Evolutionary conservation across 2,888 invertebrate genomes (phyloP).

Genomic region (Athalia rosae): DNA sequence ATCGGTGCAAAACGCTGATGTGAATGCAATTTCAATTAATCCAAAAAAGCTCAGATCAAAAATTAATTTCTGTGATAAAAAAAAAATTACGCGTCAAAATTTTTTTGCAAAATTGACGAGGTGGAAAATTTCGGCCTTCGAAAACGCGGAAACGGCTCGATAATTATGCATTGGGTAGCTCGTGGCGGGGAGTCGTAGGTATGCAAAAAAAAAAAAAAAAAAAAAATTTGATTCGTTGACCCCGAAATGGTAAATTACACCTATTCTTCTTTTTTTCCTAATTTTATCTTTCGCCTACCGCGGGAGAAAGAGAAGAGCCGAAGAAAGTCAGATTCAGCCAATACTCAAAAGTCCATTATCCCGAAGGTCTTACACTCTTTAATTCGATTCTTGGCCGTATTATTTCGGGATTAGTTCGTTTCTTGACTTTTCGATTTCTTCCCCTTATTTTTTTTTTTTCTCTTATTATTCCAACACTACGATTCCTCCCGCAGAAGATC

Average conservation of each 20-base stretch:
- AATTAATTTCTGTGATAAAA: too few relatives aligned
- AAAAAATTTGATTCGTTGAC: slow-evolving; percentile 30
- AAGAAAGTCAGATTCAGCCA: slow-evolving; percentile 59
- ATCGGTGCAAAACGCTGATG: neutral
- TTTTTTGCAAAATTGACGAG: too few relatives aligned
- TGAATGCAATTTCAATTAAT: too few relatives aligned
- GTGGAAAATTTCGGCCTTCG: slow-evolving; percentile 19
- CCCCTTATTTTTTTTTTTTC: slow-evolving; percentile 26
- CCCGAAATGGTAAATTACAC: slow-evolving; percentile 26
- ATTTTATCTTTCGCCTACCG: neutral
- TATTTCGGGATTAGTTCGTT: slow-evolving; percentile 39
- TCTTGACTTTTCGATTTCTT: slow-evolving; percentile 36
- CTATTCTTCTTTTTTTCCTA: neutral
- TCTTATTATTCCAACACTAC: slow-evolving; percentile 12
- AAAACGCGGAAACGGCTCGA: neutral
- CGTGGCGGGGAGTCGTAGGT: neutral
- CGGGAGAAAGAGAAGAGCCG: neutral
- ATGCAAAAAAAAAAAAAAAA: neutral
- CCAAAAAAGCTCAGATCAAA: too few relatives aligned
- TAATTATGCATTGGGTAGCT: too few relatives aligned
- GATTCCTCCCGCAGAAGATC: neutral
- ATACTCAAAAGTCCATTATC: slow-evolving; percentile 63
- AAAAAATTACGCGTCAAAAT: slow-evolving; percentile 12
- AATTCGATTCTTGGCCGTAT: slow-evolving; percentile 57
- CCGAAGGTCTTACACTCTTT: slow-evolving; percentile 61